phyloP scores from a whole-genome alignment of 2,113 vertebrate species.

The Fregata magnificens region DNA sequence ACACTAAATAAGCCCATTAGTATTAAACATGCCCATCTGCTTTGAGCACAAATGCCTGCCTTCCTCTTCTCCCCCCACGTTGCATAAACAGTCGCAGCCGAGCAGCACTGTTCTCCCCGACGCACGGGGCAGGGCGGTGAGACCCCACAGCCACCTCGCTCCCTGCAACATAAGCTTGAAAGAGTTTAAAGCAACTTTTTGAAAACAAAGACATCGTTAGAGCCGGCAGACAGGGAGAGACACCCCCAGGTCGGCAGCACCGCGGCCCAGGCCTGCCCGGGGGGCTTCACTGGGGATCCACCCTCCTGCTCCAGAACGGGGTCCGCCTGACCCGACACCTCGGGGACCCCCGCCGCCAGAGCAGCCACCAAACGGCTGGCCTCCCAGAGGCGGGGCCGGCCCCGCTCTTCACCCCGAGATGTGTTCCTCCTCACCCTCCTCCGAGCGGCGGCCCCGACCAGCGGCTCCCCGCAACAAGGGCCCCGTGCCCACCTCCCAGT shows the following conservation, averaged over 20 bases:
- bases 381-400: background rate
- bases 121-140: accelerated
- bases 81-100: background rate
- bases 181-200: accelerated
- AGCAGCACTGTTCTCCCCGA: background rate
- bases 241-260: background rate
- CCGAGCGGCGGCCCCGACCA: background rate
- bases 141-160: background rate
- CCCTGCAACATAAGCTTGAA: accelerated
- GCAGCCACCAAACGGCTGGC: background rate
- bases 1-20: background rate
- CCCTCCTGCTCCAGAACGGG: background rate
- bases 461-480: no score
- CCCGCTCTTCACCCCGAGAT: background rate
- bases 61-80: background rate
- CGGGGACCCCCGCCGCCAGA: no score
- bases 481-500: no score
- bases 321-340: no score
- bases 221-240: background rate
- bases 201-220: accelerated
- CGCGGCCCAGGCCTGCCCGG: background rate
- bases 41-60: accelerated
- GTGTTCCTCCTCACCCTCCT: background rate
- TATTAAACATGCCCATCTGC: background rate
- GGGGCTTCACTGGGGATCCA: accelerated